A percentile compares a stretch with the other conserved stretches of the same genome.
phyloP scores from a whole-genome alignment of 2,797 vertebrate species.

The Hemitrygon akajei region DNA sequence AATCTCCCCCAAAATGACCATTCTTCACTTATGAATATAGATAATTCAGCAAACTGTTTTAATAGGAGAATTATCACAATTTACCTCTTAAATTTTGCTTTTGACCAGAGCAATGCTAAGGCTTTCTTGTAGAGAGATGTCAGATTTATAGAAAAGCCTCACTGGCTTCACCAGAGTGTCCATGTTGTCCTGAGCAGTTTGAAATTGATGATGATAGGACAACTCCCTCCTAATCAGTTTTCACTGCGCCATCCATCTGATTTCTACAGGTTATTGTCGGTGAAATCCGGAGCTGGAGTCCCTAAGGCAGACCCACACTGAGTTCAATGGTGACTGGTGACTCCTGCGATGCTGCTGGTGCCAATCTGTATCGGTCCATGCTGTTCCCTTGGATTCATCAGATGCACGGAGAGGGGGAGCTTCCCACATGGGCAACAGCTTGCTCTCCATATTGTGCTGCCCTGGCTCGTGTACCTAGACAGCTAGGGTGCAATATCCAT shows the following conservation, averaged over 20 bases:
- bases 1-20: not conserved
- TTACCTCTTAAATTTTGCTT: not conserved
- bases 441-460: no score
- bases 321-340: no score
- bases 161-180: not conserved
- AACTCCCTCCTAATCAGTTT: not conserved
- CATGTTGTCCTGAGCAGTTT: not conserved
- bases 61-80: not conserved
- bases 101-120: not conserved
- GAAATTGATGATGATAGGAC: not conserved
- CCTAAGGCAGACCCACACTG: no score
- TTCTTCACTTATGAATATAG: not conserved
- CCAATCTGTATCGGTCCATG: no score
- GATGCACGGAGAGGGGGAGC: no score
- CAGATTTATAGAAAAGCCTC: not conserved
- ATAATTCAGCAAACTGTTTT: not conserved
- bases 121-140: not conserved
- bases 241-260: not conserved
- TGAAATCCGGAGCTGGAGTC: not conserved
- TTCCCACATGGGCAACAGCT: no score
- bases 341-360: no score
- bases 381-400: no score
- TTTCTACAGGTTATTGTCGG: not conserved
- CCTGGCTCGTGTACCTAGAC: no score
- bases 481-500: no score